These are phyloP conservation scores for Vultur gryphus DNA, from an alignment of 2,797 vertebrate species.

Conservation along the genomic window DNA sequence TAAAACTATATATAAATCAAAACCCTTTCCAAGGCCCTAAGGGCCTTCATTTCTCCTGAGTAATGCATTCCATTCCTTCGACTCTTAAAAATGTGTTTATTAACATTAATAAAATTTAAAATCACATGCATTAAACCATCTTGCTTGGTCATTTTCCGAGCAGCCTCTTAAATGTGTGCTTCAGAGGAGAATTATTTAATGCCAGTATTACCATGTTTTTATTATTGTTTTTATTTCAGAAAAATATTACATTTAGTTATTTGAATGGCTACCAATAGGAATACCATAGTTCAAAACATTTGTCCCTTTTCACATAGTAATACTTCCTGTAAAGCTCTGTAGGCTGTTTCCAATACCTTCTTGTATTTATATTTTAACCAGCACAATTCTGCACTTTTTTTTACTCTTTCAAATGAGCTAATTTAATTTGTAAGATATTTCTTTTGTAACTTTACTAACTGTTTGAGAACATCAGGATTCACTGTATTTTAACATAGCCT, in stretches of 20 bases:
- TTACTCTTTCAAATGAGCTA: background rate
- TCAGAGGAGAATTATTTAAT: background rate
- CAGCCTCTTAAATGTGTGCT: background rate
- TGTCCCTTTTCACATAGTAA: background rate
- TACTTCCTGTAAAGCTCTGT: background rate
- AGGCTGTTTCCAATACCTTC: background rate
- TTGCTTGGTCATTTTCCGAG: background rate
- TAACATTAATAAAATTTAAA: constrained; percentile 20
- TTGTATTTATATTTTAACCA: background rate
- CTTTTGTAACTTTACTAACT: background rate
- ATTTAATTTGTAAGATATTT: background rate
- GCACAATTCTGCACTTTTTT: background rate
- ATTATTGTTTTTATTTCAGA: background rate
- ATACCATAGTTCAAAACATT: background rate
- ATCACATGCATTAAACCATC: background rate
- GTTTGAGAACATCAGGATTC: background rate
- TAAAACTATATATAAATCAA: constrained; percentile 22
- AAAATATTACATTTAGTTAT: background rate
- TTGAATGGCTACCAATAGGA: background rate
- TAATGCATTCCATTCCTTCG: background rate
- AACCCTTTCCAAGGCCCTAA: background rate
- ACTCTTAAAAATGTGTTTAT: constrained; percentile 27
- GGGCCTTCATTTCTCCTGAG: background rate
- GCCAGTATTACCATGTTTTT: background rate
- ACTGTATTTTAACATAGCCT: background rate